Evolutionary conservation across 2,113 vertebrate genomes (phyloP).

Genomic region (Phylloscopus whistleri): DNA sequence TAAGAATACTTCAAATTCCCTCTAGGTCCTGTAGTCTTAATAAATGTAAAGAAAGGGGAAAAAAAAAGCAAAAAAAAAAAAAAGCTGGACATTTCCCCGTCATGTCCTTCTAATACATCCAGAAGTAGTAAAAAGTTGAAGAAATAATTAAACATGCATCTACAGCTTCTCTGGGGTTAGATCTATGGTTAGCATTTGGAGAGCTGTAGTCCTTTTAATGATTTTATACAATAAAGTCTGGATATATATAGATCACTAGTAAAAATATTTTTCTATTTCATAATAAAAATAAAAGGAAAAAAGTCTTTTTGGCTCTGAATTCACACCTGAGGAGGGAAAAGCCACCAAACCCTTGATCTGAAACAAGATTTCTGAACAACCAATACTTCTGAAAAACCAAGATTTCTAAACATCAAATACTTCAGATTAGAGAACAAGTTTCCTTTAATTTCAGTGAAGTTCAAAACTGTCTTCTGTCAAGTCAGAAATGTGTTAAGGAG

Average conservation of each 20-base stretch:
- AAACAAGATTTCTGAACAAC: not conserved
- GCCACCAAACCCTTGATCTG: not conserved
- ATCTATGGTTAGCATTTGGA: not conserved
- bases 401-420: not conserved
- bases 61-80: too few relatives aligned
- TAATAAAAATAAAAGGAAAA: not conserved
- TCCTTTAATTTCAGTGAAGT: not conserved
- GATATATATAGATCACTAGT: not conserved
- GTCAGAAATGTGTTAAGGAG: not conserved
- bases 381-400: too few relatives aligned
- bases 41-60: not conserved
- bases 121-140: not conserved
- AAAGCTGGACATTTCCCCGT: too few relatives aligned
- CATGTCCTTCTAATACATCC: not conserved
- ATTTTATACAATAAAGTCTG: not conserved
- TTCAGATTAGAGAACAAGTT: not conserved
- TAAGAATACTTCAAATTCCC: not conserved
- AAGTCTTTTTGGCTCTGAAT: not conserved
- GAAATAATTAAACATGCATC: not conserved
- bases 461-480: not conserved
- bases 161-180: not conserved
- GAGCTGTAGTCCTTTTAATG: not conserved
- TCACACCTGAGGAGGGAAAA: not conserved
- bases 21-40: not conserved
- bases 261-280: not conserved